phyloP scores from a whole-genome alignment of 1,140 invertebrate species.

The Megalopta genalis region DNA sequence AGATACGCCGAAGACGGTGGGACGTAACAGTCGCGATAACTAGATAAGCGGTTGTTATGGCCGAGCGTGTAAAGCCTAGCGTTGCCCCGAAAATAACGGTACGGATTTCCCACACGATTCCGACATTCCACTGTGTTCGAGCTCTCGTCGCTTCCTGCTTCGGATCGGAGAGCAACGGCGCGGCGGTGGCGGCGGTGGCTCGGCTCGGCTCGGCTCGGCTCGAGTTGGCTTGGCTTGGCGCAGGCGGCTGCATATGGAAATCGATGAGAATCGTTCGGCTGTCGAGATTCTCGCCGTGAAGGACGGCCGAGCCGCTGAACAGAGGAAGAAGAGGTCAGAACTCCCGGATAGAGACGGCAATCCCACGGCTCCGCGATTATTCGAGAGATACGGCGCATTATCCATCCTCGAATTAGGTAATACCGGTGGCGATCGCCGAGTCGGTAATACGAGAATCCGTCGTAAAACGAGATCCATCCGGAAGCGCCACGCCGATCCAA shows the following conservation, averaged over 20 bases:
- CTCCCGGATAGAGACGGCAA: not conserved
- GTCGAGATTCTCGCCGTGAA: conserved; percentile 8
- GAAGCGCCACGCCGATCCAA: not conserved
- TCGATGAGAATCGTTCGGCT: conserved; percentile 34
- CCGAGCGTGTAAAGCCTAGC: conserved; percentile 46
- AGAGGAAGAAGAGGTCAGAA: conserved; percentile 15
- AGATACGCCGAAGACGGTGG: conserved; percentile 1
- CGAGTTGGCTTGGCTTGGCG: no score
- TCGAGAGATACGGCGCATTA: not conserved
- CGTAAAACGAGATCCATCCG: conserved; percentile 35
- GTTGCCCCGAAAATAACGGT: conserved; percentile 56
- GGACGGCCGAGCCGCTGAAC: conserved; percentile 13
- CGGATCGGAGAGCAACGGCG: not conserved
- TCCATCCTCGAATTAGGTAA: conserved; percentile 8
- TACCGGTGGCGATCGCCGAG: conserved; percentile 15
- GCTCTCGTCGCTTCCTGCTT: conserved; percentile 35
- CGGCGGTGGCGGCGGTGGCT: no score
- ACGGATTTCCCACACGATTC: conserved; percentile 61
- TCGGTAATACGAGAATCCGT: conserved; percentile 25
- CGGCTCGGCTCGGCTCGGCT: no score
- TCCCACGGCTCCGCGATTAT: not conserved
- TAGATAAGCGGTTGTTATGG: conserved; percentile 38
- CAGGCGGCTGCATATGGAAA: conserved; percentile 32
- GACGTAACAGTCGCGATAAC: conserved; percentile 36
- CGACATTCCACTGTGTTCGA: conserved; percentile 34